Base-by-base conservation (phyloP, 1,140 invertebrate genomes). In the Eumeta japonica region DNA sequence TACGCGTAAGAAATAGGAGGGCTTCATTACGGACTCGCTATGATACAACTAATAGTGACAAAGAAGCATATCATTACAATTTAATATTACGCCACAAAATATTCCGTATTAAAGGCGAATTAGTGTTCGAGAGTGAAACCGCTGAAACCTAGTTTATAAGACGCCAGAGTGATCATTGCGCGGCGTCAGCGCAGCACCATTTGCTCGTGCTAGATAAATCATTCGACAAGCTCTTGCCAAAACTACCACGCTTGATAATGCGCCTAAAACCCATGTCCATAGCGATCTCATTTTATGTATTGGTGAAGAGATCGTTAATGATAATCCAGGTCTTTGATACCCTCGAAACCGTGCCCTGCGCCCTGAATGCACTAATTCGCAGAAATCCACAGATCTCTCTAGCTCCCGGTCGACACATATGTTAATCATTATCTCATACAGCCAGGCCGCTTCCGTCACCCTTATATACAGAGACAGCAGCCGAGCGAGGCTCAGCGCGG, bases 21-120 rank as follows among this genome's bases (percentile, higher is more conserved):
- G 45, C 46, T 35, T 45, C 52, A 13, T 32, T 46, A 13, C 46
- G 49, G 7, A 47, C 41, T 7, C 29, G 49, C 10, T 51, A 55
- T 28, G 51, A 37, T 27, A 55, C 48, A 13, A 9, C 49, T 9
- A 49, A 49, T 28, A 47, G 42, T 36, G 43, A 52, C 37, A 41
- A 43, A 39, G 48, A 54, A 36, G 17, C 20, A 2, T 45, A 36
- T 20, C 40, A 28, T 29, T 45, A 45, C 24, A 45, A 16, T 29
- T 20, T 45, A 19, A 1, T 45, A 11, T 37, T 45, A 10, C 35
- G 39, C 14, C 39, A 41, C 13, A 20, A 35, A 13, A 32, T 34
- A 3, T 41, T 41, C 10, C 17, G 43, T 2, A 18, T 20, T 24
- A 36, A 45, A 31, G 9, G 30, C 36, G 13, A 38, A 16, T 16